Conservation (phyloP, 2,797 vertebrate genomes). For the Sorex maritimensis region DNA sequence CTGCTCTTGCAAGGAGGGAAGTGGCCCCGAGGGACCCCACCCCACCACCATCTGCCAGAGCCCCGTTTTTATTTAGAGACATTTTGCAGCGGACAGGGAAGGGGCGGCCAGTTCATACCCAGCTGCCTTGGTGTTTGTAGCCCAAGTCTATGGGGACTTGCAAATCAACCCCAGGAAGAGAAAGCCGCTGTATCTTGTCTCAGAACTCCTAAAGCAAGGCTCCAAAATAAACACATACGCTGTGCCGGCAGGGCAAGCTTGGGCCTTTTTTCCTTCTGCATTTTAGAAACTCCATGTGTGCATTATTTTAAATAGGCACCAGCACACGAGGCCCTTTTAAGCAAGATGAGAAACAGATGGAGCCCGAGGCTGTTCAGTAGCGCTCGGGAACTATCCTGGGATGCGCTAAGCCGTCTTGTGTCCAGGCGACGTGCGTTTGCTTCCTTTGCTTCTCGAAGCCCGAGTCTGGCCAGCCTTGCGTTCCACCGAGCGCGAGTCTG, state of each 20-base stretch:
- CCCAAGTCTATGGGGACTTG: conserved; percentile 74
- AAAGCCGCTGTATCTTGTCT: conserved; percentile 76
- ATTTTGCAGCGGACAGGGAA: conserved; percentile 37
- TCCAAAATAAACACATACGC: conserved; percentile 83
- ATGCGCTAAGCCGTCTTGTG: conserved; percentile 51
- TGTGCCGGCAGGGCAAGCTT: conserved; percentile 12
- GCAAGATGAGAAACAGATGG: conserved; percentile 77
- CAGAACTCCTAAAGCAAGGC: conserved; percentile 70
- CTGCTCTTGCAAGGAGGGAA: conserved; percentile 2
- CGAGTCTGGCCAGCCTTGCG: conserved; percentile 53
- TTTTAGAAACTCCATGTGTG: conserved; percentile 79
- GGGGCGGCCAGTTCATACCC: conserved; percentile 60
- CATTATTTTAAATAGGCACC: conserved; percentile 79
- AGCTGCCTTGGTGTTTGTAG: conserved; percentile 48
- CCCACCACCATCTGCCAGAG: background rate
- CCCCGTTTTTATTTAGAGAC: conserved; percentile 23
- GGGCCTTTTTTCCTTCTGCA: conserved; percentile 62
- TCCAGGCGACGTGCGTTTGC: conserved; percentile 1
- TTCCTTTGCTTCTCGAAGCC: conserved; percentile 46
- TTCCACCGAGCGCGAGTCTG: conserved; percentile 48
- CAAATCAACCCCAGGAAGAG: conserved; percentile 75
- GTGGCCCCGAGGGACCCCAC: background rate
- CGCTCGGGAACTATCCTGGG: conserved; percentile 60
- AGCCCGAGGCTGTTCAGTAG: conserved; percentile 66
- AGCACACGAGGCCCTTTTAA: conserved; percentile 78